Base-by-base conservation (phyloP, 2,797 vertebrate species). In the Eurystomus glaucurus region DNA sequence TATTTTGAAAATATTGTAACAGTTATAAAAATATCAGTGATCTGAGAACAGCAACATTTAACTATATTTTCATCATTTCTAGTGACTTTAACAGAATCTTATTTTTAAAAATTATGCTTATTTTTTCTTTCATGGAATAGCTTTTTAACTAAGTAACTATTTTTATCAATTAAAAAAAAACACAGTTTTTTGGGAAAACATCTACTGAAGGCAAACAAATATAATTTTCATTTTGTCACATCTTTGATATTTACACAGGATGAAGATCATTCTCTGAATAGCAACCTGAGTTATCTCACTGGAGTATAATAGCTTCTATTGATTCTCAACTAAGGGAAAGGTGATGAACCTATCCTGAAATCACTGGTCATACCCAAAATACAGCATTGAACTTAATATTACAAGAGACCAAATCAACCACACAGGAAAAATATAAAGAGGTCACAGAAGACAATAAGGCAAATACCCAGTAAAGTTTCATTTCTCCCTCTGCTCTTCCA, bases 71-170 rank as follows among this genome's bases (percentile, higher is more conserved):
- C 19, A 58, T 4, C 61, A 4, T 9, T 60, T 9, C 5, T 48
- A 50, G 2, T n/a, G 12, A 61, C 6, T 21, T 25, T 9, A 69
- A 10, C 41, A 21, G 4, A 57, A 3, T 33, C 11, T 26, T 25
- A 11, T 41, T 70, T 22, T 45, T 0, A 9, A 43, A 41, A 41
- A 43, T 35, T 10, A 19, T 11, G 4, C 2, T 20, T 5, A 2
- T 43, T 22, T 22, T 31, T 21, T 39, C 19, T 62, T 31, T 18
- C 21, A 21, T 29, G 20, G 3, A 52, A 35, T 2, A 0, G 0
- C 1, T 78, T 85, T 74, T 74, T 5, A 68, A 22, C 1, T 7
- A 19, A 20, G 12, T 54, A 48, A 45, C 1, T 54, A 21, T 31
- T 77, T 86, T 57, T 37, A 31, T 41, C 2, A 68, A 19, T 31